Evolutionary conservation across 2,888 invertebrate species (phyloP), one percentile per base, ranked within the genome.

Genomic region (Rutpela maculata): DNA sequence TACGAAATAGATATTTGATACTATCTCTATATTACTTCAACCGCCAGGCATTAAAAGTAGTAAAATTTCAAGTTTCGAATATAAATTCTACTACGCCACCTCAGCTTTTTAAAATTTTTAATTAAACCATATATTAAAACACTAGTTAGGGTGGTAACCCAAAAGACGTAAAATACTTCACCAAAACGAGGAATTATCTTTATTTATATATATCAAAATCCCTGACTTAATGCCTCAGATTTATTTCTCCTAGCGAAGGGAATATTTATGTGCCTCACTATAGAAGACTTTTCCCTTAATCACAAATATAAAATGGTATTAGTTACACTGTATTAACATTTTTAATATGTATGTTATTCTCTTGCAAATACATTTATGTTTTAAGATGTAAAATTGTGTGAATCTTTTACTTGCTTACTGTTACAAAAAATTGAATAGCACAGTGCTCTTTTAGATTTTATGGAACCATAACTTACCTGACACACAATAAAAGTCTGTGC

Each of bases 201-300:
- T 50, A 50, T 50, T 43, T 50, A 50, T 50, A 50, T 50, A 50
- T n/a, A 50, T 50, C 50, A 50, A 50, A n/a, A 3, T 50, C 50
- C 50, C 50, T n/a, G 50, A 50, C n/a, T 50, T 50, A 50, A 50
- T 50, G 50, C 50, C n/a, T 15, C 4, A 50, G 50, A 50, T 50
- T 50, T 50, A 50, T 50, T 43, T 50, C 50, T 50, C 50, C 50
- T 50, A 50, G 50, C 6, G 50, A 50, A 50, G 50, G 50, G 15
- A 50, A 50, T 43, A 43, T 50, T 50, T 50, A 50, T 50, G 50
- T 50, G n/a, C 50, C n/a, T 50, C 15, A 50, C 50, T 50, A 2
- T n/a, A n/a, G 50, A 4, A 50, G 12, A 50, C n/a, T 15, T 15
- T 50, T 50, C 11, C 50, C 12, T n/a, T 50, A 50, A 50, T 50